Evolutionary conservation across 2,888 invertebrate species (phyloP).

Genomic region (Lomographa bimaculata): DNA sequence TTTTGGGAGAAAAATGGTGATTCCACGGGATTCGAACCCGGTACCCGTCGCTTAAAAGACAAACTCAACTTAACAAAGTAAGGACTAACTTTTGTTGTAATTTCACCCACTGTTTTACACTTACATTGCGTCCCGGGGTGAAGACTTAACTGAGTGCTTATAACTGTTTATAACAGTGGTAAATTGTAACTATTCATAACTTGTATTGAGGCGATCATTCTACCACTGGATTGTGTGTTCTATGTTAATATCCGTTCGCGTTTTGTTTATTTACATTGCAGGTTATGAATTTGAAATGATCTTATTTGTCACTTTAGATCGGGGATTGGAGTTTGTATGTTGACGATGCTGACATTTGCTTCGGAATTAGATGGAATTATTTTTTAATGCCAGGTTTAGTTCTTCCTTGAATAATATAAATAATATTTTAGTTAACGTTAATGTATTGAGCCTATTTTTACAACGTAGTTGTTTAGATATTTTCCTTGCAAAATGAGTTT

Average conservation of each 20-base stretch:
- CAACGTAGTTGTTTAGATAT: too few relatives aligned
- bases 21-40: too few relatives aligned
- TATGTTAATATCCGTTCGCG: slow-evolving; percentile 14
- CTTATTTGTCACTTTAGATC: slow-evolving; percentile 18
- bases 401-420: too few relatives aligned
- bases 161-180: slow-evolving; percentile 55
- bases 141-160: slow-evolving; percentile 38
- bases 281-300: slow-evolving; percentile 13
- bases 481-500: too few relatives aligned
- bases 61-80: too few relatives aligned
- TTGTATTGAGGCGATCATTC: slow-evolving; percentile 47
- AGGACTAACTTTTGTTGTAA: not conserved
- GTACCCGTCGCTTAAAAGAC: too few relatives aligned
- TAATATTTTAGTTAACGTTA: too few relatives aligned
- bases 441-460: too few relatives aligned
- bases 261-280: slow-evolving; percentile 16
- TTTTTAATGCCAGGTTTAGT: too few relatives aligned
- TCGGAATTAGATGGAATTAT: too few relatives aligned
- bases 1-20: too few relatives aligned
- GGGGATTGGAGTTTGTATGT: slow-evolving; percentile 7
- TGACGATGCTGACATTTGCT: too few relatives aligned
- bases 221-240: slow-evolving; percentile 42
- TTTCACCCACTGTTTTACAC: slow-evolving; percentile 3
- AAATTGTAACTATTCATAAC: slow-evolving; percentile 59
- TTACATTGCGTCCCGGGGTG: slow-evolving; percentile 34